phyloP scores from a whole-genome alignment of 2,113 vertebrate species.

The Dasyprocta punctata region DNA sequence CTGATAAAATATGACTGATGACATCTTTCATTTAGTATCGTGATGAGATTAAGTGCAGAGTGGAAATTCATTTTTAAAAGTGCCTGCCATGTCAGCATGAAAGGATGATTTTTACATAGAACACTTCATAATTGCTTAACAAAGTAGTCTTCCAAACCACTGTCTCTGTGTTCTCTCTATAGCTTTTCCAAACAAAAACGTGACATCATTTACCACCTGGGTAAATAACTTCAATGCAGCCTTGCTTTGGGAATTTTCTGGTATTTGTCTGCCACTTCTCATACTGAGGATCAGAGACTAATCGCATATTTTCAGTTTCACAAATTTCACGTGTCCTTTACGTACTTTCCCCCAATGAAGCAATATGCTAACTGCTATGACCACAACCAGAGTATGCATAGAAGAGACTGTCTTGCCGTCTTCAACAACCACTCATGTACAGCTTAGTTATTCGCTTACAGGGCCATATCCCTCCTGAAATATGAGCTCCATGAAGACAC shows the following conservation, averaged over 20 bases:
- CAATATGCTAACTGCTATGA: background rate
- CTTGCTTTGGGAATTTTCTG: conserved; percentile 28
- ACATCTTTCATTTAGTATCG: background rate
- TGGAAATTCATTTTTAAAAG: background rate
- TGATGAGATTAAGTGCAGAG: background rate
- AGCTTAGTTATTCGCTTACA: background rate
- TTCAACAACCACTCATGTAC: background rate
- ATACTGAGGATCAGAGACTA: background rate
- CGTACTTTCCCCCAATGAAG: background rate
- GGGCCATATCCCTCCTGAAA: background rate
- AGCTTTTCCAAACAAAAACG: background rate
- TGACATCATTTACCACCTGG: background rate
- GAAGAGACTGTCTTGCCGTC: background rate
- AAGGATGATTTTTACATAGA: conserved; percentile 29
- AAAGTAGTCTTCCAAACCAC: background rate
- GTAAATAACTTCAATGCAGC: background rate
- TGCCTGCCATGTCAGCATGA: background rate
- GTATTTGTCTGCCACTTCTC: background rate
- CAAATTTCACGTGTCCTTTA: background rate
- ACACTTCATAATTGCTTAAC: background rate
- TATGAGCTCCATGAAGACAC: background rate
- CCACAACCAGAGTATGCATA: background rate
- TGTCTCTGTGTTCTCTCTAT: background rate
- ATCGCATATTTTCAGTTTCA: background rate
- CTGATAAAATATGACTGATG: background rate